Evolutionary conservation across 1,140 invertebrate genomes (phyloP).

Genomic region (Panagrolaimus sp.): DNA sequence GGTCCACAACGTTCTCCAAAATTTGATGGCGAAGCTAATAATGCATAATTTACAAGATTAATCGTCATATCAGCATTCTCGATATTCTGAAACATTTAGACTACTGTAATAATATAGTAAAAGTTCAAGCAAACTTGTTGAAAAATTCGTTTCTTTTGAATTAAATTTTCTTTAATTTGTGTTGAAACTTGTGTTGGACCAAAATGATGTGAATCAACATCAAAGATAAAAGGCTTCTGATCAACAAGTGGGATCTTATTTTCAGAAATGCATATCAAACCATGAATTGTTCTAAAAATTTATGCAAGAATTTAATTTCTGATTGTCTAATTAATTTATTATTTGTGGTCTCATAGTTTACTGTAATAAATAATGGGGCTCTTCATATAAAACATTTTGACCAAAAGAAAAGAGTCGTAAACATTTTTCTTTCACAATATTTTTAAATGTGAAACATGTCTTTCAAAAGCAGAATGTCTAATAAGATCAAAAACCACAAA

Average conservation of each 20-base stretch:
- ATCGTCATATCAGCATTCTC: not conserved
- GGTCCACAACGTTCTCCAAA: conserved; percentile 9
- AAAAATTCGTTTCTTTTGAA: not conserved
- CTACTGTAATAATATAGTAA: not conserved
- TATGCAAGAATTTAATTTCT: not conserved
- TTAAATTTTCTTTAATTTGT: not conserved
- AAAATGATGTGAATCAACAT: not conserved
- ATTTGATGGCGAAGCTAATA: not conserved
- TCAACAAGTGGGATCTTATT: not conserved
- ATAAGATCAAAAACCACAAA: no score
- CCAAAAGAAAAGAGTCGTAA: no score
- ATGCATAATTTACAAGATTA: conserved; percentile 1
- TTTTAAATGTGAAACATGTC: no score
- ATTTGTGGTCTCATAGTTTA: no score
- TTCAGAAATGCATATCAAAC: not conserved
- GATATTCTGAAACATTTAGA: not conserved
- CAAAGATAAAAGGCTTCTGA: not conserved
- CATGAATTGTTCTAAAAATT: not conserved
- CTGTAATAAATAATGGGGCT: no score
- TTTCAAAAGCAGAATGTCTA: no score
- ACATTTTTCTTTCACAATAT: no score
- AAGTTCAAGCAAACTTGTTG: not conserved
- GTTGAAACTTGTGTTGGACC: not conserved
- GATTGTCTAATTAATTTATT: not conserved
- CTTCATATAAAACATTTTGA: no score